Base-by-base conservation (phyloP, 2,113 vertebrate genomes). In the Formicarius rufipectus region DNA sequence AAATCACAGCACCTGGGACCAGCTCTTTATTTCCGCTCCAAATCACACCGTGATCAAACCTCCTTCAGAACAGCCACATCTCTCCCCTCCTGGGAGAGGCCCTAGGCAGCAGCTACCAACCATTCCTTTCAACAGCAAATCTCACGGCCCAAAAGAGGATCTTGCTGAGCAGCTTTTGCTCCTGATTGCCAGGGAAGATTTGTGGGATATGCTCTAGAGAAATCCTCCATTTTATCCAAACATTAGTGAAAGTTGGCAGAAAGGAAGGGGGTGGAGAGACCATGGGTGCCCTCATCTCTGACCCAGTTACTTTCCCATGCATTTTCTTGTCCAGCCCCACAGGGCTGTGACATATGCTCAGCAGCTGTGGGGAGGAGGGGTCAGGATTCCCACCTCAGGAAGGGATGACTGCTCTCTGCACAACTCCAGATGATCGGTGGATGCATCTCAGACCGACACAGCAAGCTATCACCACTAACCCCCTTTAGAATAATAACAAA, bases 241-340 rank as follows among this genome's bases (percentile, higher is more conserved):
- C 35, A 35, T 55, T 47, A 59, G 58, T 24, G 27, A 49, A 84
- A 81, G 40, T 0, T 33, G 31, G 45, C 40, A 94, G 63, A 89
- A 83, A 92, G 11, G 15, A 52, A 16, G 12, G 0, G 0, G 2
- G 13, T 68, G 76, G 37, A 28, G 49, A 94, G 59, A 45, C 30
- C 23, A 64, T 0, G 0, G 1, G 0, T 53, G 27, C 27, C 25
- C 42, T 62, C 37, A 40, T 60, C 74, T 71, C 74, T 73, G 63
- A 71, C 9, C 13, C 52, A 68, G 30, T 30, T 33, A 33, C 30
- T 39, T 92, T 33, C 44, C 58, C 11, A 6, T 60, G 14, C 20
- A 17, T 90, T 24, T 75, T 75, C 66, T 30, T 42, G 33, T 24
- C 14, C 62, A 88, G 44, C 21, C n/a, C 33, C 62, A 60, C 7